Conservation (phyloP, 2,888 invertebrate genomes). For the Habrosyne pyritoides region DNA sequence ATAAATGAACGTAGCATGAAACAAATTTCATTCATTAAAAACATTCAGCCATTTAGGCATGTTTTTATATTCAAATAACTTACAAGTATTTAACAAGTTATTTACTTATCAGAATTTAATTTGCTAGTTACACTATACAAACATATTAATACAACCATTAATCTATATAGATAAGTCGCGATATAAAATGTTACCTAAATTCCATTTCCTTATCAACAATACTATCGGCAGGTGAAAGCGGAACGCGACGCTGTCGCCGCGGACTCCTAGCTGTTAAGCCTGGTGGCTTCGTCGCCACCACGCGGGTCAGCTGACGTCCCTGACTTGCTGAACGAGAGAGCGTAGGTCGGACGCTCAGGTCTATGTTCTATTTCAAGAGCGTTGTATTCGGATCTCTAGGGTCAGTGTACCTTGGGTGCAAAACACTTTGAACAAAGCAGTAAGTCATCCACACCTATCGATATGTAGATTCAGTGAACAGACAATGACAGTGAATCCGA, state of each 20-base stretch:
- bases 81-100: too few relatives aligned
- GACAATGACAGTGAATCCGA: too few relatives aligned
- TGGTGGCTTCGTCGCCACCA: constrained; percentile 51
- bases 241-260: constrained; percentile 86
- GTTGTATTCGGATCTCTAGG: background rate
- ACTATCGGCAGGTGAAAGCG: constrained; percentile 86
- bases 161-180: background rate
- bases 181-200: background rate
- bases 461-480: too few relatives aligned
- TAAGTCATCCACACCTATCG: too few relatives aligned
- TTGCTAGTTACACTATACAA: too few relatives aligned
- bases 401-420: background rate
- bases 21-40: too few relatives aligned
- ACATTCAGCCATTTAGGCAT: too few relatives aligned
- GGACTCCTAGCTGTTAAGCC: constrained; percentile 73
- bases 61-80: too few relatives aligned
- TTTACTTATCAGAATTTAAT: too few relatives aligned
- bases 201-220: constrained; percentile 4
- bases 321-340: constrained; percentile 23
- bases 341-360: constrained; percentile 18
- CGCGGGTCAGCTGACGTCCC: constrained; percentile 26
- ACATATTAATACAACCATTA: too few relatives aligned
- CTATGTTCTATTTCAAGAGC: background rate
- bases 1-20: too few relatives aligned
- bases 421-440: constrained; percentile 5